Evolutionary conservation across 92 coral and sea anemone species (phyloP).

Genomic region (Micromussa lordhowensis): DNA sequence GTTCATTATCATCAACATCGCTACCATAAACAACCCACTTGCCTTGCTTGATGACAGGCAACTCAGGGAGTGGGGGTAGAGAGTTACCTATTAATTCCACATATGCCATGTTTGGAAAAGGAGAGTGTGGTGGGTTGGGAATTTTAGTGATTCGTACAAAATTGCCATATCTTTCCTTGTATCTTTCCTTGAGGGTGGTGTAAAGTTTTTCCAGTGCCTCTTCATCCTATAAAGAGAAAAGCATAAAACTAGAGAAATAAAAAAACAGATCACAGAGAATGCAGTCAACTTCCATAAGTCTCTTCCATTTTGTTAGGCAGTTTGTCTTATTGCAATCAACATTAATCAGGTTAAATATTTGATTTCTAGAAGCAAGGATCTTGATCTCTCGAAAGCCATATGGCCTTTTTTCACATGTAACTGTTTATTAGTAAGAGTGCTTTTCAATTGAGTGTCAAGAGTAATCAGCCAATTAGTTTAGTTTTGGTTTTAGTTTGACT

Average conservation of each 20-base stretch:
- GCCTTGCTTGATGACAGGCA: conserved; percentile 87
- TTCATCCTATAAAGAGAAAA: conserved; percentile 63
- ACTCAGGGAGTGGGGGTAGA: conserved; percentile 88
- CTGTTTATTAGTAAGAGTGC: too few species aligned
- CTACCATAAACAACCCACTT: conserved; percentile 70
- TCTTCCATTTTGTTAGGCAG: too few species aligned
- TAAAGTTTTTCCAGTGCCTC: conserved; percentile 85
- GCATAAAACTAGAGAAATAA: background rate
- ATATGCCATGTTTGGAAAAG: conserved; percentile 95
- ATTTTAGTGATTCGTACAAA: conserved; percentile 83
- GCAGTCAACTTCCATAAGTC: background rate
- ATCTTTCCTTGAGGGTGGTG: conserved; percentile 82
- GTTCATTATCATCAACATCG: conserved; percentile 6
- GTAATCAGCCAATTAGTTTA: too few species aligned
- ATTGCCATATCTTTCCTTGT: conserved; percentile 89
- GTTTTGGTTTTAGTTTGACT: too few species aligned
- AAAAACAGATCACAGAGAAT: background rate
- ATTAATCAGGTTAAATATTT: too few species aligned
- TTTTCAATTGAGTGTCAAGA: too few species aligned
- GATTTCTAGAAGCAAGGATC: too few species aligned
- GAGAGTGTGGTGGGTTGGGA: conserved; percentile 84
- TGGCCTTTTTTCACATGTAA: too few species aligned
- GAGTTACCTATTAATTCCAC: conserved; percentile 90
- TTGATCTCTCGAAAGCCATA: too few species aligned
- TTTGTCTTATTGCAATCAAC: too few species aligned